A percentile compares a stretch with the other conserved stretches of the same genome.
Conservation (phyloP, 2,888 invertebrate genomes). For the Cephalotes varians region DNA sequence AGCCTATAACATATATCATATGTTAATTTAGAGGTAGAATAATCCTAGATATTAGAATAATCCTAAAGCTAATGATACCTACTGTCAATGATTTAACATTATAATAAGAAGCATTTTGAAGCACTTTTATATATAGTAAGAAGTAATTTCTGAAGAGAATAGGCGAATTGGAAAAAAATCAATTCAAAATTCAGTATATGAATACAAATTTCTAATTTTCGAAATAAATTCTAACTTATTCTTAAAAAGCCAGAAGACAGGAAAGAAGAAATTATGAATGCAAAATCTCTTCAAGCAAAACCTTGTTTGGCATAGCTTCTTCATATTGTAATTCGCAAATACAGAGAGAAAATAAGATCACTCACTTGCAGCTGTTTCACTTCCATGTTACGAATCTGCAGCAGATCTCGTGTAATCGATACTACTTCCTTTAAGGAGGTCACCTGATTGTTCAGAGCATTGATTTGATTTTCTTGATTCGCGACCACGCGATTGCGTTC, state of each 20-base stretch:
- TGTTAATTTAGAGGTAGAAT: neutral
- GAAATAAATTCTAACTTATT: neutral
- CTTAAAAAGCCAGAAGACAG: neutral
- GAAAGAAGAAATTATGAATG: neutral
- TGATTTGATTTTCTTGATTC: slow-evolving; percentile 93
- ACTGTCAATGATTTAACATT: neutral
- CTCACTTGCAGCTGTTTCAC: slow-evolving; percentile 91
- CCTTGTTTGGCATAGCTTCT: neutral
- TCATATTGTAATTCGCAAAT: neutral
- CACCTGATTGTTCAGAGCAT: slow-evolving; percentile 90
- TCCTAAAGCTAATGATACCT: neutral
- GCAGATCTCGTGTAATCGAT: slow-evolving; percentile 92
- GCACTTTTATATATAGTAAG: no score
- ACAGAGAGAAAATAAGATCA: neutral
- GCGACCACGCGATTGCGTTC: slow-evolving; percentile 78
- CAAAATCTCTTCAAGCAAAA: neutral
- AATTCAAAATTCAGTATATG: neutral
- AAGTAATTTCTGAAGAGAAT: neutral
- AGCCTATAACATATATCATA: slow-evolving; percentile 83
- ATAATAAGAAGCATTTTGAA: neutral
- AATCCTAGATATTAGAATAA: no score
- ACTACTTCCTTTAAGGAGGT: slow-evolving; percentile 93
- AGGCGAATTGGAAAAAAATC: neutral
- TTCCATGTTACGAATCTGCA: slow-evolving; percentile 93
- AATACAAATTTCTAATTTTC: neutral